These are phyloP conservation scores for Platorchestia sp. DNA, from an alignment of 1,140 invertebrate species.

Conservation along the genomic window DNA sequence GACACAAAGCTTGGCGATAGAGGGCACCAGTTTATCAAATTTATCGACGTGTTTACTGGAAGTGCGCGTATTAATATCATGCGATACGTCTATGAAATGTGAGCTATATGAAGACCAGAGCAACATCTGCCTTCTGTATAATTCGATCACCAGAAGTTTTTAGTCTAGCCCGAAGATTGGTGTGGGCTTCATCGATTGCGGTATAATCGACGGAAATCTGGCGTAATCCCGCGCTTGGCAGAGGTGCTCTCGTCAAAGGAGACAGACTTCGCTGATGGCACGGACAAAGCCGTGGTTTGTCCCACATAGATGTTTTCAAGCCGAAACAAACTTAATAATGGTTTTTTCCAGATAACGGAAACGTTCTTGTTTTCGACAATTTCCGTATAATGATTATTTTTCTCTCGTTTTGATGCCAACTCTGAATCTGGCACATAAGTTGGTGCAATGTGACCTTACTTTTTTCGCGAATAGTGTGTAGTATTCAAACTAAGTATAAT, in stretches of 20 bases:
- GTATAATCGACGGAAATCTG: background rate
- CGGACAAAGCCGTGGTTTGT: background rate
- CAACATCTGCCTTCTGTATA: background rate
- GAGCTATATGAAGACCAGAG: background rate
- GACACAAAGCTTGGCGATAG: background rate
- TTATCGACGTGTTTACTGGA: background rate
- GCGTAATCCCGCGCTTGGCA: background rate
- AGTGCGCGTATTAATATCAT: background rate
- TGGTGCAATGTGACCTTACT: too few relatives aligned
- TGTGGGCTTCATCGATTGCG: background rate
- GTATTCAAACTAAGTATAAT: too few relatives aligned
- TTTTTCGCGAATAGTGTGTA: too few relatives aligned
- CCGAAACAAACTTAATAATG: background rate
- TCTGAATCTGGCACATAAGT: too few relatives aligned
- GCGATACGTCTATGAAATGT: background rate
- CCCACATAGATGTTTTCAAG: background rate
- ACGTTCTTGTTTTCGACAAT: background rate
- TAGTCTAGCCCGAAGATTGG: background rate
- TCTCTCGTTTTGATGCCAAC: background rate
- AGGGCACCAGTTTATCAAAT: background rate
- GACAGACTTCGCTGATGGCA: background rate
- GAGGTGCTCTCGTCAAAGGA: background rate
- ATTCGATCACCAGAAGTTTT: background rate
- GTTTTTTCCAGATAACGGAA: background rate
- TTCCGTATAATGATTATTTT: background rate